Percentiles rank a stretch among this genome's conserved stretches.
These are phyloP conservation scores for Manis javanica DNA, from an alignment of 2,797 vertebrate genomes.

Conservation along the genomic window DNA sequence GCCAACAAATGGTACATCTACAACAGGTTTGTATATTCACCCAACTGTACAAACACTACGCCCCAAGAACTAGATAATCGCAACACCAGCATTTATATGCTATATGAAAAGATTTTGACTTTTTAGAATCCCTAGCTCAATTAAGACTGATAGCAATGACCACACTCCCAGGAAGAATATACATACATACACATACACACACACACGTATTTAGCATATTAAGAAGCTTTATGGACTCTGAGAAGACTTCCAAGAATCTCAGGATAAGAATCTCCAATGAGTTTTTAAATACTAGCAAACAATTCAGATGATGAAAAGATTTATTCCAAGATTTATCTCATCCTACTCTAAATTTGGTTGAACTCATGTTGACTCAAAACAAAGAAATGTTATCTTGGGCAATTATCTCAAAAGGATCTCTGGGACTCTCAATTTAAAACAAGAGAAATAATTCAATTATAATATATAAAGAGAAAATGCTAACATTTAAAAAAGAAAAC, in stretches of 20 bases:
- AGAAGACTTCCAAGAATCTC: not conserved
- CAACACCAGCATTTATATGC: too few species aligned
- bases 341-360: not conserved
- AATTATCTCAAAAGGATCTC: not conserved
- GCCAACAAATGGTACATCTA: not conserved
- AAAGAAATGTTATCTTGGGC: not conserved
- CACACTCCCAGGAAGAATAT: not conserved
- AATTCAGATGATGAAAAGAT: not conserved
- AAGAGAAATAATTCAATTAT: not conserved
- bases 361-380: not conserved
- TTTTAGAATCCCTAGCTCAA: not conserved
- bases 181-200: not conserved
- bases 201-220: not conserved
- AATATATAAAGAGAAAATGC: not conserved
- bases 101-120: not conserved
- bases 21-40: not conserved
- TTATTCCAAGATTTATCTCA: not conserved
- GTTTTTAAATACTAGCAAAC: not conserved
- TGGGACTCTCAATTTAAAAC: not conserved
- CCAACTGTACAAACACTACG: not conserved
- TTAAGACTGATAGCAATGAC: not conserved
- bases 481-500: not conserved
- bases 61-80: not conserved
- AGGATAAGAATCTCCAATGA: not conserved
- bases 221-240: not conserved